Evolutionary conservation across 2,797 vertebrate species (phyloP).

Genomic region (Melanitta fusca): DNA sequence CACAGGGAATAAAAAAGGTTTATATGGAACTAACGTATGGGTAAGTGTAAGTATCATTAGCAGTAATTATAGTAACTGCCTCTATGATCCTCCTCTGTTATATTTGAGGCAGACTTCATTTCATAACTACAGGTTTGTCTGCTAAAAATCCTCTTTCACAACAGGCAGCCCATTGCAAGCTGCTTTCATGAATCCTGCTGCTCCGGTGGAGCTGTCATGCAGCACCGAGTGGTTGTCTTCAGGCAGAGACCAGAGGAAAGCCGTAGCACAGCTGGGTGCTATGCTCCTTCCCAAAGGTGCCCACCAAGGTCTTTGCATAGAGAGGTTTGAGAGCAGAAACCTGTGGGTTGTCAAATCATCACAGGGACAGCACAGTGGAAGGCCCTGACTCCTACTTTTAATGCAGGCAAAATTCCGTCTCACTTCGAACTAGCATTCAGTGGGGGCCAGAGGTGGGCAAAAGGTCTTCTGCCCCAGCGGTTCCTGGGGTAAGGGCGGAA

Average conservation of each 20-base stretch:
- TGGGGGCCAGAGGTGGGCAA: background rate
- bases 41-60: conserved; percentile 39
- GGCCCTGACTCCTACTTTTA: no score
- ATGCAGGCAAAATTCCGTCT: background rate
- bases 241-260: rapidly evolving
- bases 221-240: rapidly evolving
- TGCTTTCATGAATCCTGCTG: background rate
- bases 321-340: background rate
- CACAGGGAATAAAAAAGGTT: conserved; percentile 36
- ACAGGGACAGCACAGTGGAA: background rate
- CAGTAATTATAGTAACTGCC: conserved; percentile 60
- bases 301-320: background rate
- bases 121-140: conserved; percentile 49
- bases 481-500: background rate
- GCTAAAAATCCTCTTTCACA: conserved; percentile 59
- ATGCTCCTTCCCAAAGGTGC: rapidly evolving
- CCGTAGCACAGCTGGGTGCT: rapidly evolving
- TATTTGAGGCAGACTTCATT: conserved; percentile 32
- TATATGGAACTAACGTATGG: background rate
- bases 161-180: background rate
- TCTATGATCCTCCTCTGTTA: conserved; percentile 47
- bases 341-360: background rate
- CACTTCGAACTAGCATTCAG: rapidly evolving
- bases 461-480: background rate
- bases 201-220: background rate